phyloP scores from a whole-genome alignment of 2,888 invertebrate genomes.

The Drosophila nigritarsus region DNA sequence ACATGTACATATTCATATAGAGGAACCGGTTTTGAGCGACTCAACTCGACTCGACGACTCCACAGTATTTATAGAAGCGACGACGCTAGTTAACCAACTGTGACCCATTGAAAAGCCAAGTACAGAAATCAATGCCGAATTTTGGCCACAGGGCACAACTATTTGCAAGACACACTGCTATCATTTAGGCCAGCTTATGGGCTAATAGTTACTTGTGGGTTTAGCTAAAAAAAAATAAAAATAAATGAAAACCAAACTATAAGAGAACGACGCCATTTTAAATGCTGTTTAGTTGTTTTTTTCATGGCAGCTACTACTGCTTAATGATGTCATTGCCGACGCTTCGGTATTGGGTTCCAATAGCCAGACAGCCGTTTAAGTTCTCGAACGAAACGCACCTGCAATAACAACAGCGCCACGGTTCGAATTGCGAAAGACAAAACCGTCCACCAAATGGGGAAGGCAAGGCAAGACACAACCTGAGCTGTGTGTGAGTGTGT shows the following conservation, averaged over 20 bases:
- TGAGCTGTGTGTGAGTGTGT: constrained; percentile 1
- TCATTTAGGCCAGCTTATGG: constrained; percentile 41
- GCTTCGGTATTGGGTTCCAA: constrained; percentile 62
- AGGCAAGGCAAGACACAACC: constrained; percentile 12
- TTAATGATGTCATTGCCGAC: constrained; percentile 75
- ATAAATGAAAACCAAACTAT: neutral
- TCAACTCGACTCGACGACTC: constrained; percentile 19
- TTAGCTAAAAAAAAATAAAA: constrained; percentile 9
- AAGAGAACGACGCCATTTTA: constrained; percentile 61
- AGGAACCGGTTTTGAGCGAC: constrained; percentile 64
- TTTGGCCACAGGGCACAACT: constrained; percentile 23
- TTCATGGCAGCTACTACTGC: constrained; percentile 45
- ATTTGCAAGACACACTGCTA: constrained; percentile 19
- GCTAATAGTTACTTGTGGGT: constrained; percentile 21
- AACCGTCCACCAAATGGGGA: constrained; percentile 25
- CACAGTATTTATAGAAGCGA: constrained; percentile 44
- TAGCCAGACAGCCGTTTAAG: constrained; percentile 63
- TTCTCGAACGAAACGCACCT: constrained; percentile 46
- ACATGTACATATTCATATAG: constrained; percentile 17
- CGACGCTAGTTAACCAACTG: constrained; percentile 32
- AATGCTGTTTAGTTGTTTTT: constrained; percentile 52
- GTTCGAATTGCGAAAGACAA: constrained; percentile 67
- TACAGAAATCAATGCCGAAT: constrained; percentile 36
- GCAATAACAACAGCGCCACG: constrained; percentile 30
- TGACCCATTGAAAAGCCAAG: constrained; percentile 48